Evolutionary conservation across 2,113 vertebrate genomes (phyloP).

Genomic region (Gallinago undulata): DNA sequence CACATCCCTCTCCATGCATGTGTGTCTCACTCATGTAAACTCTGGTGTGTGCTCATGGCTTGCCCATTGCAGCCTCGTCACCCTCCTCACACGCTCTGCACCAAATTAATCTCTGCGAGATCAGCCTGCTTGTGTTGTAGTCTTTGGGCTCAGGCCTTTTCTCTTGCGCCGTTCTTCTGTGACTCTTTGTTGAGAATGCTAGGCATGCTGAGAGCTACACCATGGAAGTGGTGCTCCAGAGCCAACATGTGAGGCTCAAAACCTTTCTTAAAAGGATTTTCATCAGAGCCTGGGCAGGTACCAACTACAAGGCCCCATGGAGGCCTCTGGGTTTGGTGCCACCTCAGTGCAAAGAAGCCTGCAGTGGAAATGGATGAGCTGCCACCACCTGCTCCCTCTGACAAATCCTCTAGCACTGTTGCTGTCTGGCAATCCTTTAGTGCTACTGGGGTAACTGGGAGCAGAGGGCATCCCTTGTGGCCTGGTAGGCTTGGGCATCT

Average conservation of each 20-base stretch:
- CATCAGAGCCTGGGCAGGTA: not conserved
- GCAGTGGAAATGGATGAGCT: not conserved
- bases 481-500: not conserved
- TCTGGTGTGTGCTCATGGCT: not conserved
- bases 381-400: not conserved
- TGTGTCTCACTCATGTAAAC: not conserved
- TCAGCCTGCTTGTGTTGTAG: not conserved
- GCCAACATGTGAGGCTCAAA: not conserved
- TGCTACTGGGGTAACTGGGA: not conserved
- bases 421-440: not conserved
- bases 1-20: rapidly evolving
- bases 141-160: not conserved
- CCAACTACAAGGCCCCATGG: not conserved
- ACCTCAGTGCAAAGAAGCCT: not conserved
- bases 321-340: not conserved
- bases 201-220: not conserved
- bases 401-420: not conserved
- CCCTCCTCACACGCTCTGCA: not conserved
- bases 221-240: not conserved
- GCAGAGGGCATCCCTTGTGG: not conserved
- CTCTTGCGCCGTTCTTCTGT: not conserved
- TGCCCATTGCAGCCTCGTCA: not conserved
- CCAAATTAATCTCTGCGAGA: not conserved
- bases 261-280: not conserved
- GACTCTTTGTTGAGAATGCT: not conserved